Percentiles rank a stretch among this genome's conserved stretches.
Evolutionary conservation across 1,140 invertebrate species (phyloP).

Genomic region (Hylyphantes graminicola): DNA sequence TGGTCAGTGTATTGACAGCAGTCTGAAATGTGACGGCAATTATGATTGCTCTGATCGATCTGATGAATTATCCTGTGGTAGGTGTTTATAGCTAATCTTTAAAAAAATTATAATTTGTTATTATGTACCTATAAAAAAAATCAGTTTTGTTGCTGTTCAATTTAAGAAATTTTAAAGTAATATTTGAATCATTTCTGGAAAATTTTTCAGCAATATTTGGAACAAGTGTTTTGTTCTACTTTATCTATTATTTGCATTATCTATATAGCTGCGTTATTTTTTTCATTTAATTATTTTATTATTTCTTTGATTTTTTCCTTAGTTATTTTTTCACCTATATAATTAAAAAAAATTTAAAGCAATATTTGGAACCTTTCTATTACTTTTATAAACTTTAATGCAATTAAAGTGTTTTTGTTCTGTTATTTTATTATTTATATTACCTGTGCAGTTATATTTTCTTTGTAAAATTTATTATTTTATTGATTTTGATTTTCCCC

Average conservation of each 20-base stretch:
- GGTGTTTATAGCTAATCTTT: slow-evolving; percentile 64
- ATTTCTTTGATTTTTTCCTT: too few species aligned
- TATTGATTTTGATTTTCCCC: background rate
- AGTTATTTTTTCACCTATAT: too few species aligned
- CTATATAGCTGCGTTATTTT: background rate
- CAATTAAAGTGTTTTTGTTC: too few species aligned
- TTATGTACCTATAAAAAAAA: too few species aligned
- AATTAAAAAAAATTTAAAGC: too few species aligned
- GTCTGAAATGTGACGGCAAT: slow-evolving; percentile 63
- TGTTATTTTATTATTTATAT: background rate
- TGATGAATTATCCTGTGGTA: slow-evolving; percentile 70
- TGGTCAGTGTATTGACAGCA: slow-evolving; percentile 66
- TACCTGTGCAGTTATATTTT: background rate
- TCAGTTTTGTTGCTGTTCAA: too few species aligned
- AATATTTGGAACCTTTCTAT: too few species aligned
- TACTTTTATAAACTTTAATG: too few species aligned
- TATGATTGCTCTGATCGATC: slow-evolving; percentile 69
- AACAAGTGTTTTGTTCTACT: background rate
- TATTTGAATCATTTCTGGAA: background rate
- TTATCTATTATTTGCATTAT: background rate
- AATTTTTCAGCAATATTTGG: background rate
- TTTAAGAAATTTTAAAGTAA: too few species aligned
- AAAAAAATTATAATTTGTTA: background rate
- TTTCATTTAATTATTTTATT: background rate
- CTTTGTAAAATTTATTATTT: background rate